Base-by-base conservation (phyloP, 2,797 vertebrate genomes). In the Myoxocephalus aenaeus region DNA sequence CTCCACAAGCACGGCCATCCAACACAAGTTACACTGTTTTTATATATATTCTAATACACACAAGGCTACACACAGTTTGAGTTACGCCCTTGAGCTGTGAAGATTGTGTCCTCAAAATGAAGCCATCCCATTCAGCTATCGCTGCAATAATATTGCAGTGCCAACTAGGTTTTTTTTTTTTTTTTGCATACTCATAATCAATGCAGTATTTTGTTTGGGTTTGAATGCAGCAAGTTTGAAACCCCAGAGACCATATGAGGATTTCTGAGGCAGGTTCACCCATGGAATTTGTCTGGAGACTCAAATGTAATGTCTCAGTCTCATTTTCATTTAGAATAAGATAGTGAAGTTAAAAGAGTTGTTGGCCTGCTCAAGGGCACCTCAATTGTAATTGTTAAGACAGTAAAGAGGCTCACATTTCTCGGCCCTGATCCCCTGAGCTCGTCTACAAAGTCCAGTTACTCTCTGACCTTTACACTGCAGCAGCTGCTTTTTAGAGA, bases 401-500 rank as follows among this genome's bases (percentile, higher is more conserved):
- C 48, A 34, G 29, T 57, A 4, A 36, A 48, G 51, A 77, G 61
- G 20, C 51, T 56, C 59, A 56, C 15, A 3, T 70, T 76, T 56
- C 51, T 70, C 12, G 0, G n/a, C 50, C 1, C 50, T 27, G 66
- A 77, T 65, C 51, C 59, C 29, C 42, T 50, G 18, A 65, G 53
- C 51, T 51, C 3, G 1, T 9, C 51, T 32, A 63, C 44, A 67
- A 63, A 63, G 74, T 76, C 27, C 65, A 46, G 38, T 8, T 48
- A 36, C 18, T 58, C 6, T 17, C n/a, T 36, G 22, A 70, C 50
- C 51, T 70, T 65, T 15, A 70, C 42, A 2, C 51, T 2, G 42
- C 51, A 13, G 50, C 50, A 34, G 74, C 40, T n/a, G 74, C 38
- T 20, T 59, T 36, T 18, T 50, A 20, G 10, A 62, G 58, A 42